These are phyloP conservation scores for Orchesellides sinensis DNA, from an alignment of 2,888 invertebrate species.

Conservation along the genomic window DNA sequence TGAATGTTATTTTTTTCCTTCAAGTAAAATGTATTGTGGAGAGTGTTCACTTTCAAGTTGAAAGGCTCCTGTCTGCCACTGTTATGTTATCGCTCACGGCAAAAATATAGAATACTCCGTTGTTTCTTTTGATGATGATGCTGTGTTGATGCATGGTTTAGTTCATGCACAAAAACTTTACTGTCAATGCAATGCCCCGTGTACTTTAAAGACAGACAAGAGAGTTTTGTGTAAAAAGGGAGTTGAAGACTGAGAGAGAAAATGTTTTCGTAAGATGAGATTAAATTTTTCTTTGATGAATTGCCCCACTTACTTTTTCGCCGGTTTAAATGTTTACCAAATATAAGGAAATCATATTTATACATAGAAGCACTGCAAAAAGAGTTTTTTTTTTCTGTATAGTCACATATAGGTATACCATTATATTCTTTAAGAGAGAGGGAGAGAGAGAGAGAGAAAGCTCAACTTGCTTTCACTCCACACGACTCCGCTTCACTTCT, in stretches of 20 bases:
- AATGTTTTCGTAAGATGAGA: neutral
- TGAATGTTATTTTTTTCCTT: no score
- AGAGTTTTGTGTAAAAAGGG: neutral
- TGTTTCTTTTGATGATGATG: neutral
- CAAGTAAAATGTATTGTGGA: no score
- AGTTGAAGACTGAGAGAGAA: neutral
- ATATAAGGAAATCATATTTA: neutral
- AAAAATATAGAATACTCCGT: neutral
- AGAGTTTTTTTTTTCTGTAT: neutral
- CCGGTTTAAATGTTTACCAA: neutral
- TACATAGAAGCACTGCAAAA: neutral
- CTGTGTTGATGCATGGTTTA: neutral
- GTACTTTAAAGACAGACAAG: neutral
- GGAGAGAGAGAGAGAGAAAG: neutral
- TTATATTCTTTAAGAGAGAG: neutral
- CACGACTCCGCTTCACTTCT: neutral
- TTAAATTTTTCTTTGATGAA: slow-evolving; percentile 6
- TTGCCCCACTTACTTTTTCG: neutral
- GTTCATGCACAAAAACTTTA: neutral
- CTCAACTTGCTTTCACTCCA: slow-evolving; percentile 1
- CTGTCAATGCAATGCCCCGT: neutral
- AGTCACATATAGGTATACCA: neutral
- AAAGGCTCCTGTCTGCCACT: neutral
- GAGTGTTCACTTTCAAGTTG: no score
- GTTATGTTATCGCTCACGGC: neutral